A percentile compares a stretch with the other conserved stretches of the same genome.
Conservation (phyloP, 2,797 vertebrate genomes). For the Chelmon rostratus region DNA sequence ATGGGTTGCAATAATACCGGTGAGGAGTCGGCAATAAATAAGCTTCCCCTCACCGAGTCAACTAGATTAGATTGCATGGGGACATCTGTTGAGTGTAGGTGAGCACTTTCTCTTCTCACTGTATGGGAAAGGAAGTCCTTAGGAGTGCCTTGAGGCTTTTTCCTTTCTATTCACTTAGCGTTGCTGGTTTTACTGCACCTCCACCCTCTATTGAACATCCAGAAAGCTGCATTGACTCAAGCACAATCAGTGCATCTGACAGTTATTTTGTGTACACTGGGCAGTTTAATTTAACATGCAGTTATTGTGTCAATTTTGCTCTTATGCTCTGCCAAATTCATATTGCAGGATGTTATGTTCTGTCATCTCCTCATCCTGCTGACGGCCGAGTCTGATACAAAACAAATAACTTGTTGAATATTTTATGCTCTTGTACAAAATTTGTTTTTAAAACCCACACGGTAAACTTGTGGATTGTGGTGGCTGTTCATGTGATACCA, state of each 20-base stretch:
- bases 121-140: conserved; percentile 79
- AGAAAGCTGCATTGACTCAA: conserved; percentile 50
- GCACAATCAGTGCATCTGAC: conserved; percentile 61
- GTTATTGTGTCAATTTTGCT: conserved; percentile 57
- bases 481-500: conserved; percentile 85
- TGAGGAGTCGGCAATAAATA: conserved; percentile 82
- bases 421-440: conserved; percentile 44
- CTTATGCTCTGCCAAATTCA: conserved; percentile 65
- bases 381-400: conserved; percentile 22
- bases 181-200: conserved; percentile 55
- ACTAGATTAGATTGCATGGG: conserved; percentile 78
- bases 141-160: conserved; percentile 71
- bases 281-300: conserved; percentile 63
- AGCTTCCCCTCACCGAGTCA: conserved; percentile 70
- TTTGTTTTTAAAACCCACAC: conserved; percentile 35
- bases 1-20: conserved; percentile 71
- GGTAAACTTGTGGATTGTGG: conserved; percentile 77
- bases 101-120: conserved; percentile 65
- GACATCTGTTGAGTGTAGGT: conserved; percentile 83
- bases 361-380: conserved; percentile 40
- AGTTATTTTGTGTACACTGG: conserved; percentile 49
- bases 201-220: conserved; percentile 70
- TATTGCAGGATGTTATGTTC: conserved; percentile 40
- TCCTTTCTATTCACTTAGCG: conserved; percentile 52
- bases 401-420: conserved; percentile 63